phyloP scores from a whole-genome alignment of 92 coral and sea anemone species.

The Epizoanthus fatuus region DNA sequence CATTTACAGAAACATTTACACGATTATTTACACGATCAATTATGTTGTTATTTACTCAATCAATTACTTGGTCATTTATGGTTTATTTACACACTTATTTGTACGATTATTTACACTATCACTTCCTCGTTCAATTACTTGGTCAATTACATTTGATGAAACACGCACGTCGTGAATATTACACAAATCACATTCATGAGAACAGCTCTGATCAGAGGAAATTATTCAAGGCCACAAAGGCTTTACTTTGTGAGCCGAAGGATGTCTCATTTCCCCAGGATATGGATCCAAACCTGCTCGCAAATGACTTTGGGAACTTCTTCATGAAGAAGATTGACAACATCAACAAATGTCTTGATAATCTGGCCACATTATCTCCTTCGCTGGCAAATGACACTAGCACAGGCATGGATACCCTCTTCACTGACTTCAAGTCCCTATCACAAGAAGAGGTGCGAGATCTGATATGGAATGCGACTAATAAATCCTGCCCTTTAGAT shows the following conservation, averaged over 20 bases:
- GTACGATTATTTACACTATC: too few relatives aligned
- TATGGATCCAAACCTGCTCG: too few relatives aligned
- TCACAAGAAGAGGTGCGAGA: constrained; percentile 21
- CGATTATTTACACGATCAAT: too few relatives aligned
- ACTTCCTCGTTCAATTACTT: too few relatives aligned
- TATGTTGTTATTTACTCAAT: too few relatives aligned
- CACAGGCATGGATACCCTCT: constrained; percentile 11
- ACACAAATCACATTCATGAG: constrained; percentile 4
- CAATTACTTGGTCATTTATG: too few relatives aligned
- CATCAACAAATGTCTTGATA: background rate
- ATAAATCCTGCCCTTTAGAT: constrained; percentile 24
- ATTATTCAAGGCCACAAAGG: constrained; percentile 8
- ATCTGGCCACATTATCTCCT: constrained; percentile 5
- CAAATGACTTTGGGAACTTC: background rate
- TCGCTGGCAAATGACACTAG: constrained; percentile 10
- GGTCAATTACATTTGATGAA: too few relatives aligned
- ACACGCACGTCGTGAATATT: background rate
- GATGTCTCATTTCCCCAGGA: background rate
- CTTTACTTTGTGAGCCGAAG: background rate
- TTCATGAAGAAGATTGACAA: constrained; percentile 6
- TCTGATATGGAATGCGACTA: background rate
- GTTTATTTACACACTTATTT: too few relatives aligned
- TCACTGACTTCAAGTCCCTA: constrained; percentile 28
- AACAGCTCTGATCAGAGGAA: background rate
- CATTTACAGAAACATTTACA: too few relatives aligned